phyloP scores from a whole-genome alignment of 2,113 vertebrate species.

The Isichthys henryi region DNA sequence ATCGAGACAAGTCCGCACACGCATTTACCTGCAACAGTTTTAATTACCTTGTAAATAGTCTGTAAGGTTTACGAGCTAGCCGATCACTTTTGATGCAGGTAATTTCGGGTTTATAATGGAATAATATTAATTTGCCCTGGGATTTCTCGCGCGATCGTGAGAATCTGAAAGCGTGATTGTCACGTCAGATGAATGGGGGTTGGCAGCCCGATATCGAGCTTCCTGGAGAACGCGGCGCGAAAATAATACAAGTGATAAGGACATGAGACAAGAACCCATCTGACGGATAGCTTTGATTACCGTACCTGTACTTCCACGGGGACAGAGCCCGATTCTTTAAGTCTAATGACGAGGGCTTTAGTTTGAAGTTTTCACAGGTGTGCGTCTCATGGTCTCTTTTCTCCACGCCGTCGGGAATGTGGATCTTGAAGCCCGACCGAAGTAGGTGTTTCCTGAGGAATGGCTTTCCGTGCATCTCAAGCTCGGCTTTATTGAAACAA shows the following conservation, averaged over 20 bases:
- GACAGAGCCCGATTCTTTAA: constrained; percentile 65
- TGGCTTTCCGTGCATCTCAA: neutral
- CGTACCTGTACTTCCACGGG: constrained; percentile 68
- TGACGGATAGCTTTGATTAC: neutral
- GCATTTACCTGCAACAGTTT: too few species aligned
- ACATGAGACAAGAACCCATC: neutral
- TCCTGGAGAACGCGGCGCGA: neutral
- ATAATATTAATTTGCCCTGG: too few species aligned
- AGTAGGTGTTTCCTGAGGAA: neutral
- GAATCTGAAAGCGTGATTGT: too few species aligned
- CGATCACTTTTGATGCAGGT: too few species aligned
- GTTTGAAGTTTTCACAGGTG: constrained; percentile 43
- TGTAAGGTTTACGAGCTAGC: too few species aligned
- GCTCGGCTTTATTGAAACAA: constrained; percentile 29
- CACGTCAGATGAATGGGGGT: too few species aligned
- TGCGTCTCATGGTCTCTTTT: neutral
- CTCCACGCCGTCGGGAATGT: neutral
- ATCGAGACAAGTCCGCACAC: too few species aligned
- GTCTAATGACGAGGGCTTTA: neutral
- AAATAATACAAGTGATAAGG: neutral
- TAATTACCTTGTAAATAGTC: too few species aligned
- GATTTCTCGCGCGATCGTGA: too few species aligned
- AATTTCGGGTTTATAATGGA: too few species aligned
- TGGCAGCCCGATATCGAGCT: neutral
- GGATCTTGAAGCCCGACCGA: neutral